Evolutionary conservation across 2,888 invertebrate species (phyloP).

Genomic region (Ceraclea dissimilis): DNA sequence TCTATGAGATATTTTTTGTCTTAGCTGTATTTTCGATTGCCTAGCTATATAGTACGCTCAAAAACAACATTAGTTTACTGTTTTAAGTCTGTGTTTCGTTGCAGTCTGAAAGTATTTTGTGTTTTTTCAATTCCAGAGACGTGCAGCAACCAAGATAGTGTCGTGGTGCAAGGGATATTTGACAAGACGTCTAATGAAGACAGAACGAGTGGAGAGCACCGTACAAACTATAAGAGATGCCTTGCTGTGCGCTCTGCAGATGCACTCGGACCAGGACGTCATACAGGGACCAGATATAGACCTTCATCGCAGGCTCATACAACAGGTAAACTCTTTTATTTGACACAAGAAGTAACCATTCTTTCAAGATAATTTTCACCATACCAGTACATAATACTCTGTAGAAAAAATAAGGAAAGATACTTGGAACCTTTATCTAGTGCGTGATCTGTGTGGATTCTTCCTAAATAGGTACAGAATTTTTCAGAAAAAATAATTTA

Average conservation of each 20-base stretch:
- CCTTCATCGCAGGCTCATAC: conserved; percentile 64
- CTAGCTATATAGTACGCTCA: no score
- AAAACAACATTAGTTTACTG: no score
- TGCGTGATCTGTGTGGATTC: no score
- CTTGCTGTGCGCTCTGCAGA: conserved; percentile 64
- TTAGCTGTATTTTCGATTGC: no score
- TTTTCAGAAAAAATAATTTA: no score
- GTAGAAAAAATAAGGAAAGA: neutral
- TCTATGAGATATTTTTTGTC: no score
- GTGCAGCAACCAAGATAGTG: conserved; percentile 60
- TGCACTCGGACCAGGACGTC: conserved; percentile 56
- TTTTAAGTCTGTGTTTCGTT: no score
- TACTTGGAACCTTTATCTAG: no score
- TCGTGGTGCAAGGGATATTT: conserved; percentile 70
- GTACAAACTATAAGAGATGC: conserved; percentile 77
- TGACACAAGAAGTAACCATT: no score
- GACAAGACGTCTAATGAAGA: conserved; percentile 70
- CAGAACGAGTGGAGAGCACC: conserved; percentile 70
- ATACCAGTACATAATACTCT: neutral
- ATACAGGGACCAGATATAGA: conserved; percentile 61
- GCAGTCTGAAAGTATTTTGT: no score
- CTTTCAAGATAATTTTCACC: neutral
- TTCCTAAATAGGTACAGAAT: no score
- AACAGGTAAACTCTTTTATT: conserved; percentile 59
- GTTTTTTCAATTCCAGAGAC: conserved; percentile 33